Evolutionary conservation across 53 echinoderm and acorn worm genomes (phyloP).

Genomic region (Astropecten irregularis): DNA sequence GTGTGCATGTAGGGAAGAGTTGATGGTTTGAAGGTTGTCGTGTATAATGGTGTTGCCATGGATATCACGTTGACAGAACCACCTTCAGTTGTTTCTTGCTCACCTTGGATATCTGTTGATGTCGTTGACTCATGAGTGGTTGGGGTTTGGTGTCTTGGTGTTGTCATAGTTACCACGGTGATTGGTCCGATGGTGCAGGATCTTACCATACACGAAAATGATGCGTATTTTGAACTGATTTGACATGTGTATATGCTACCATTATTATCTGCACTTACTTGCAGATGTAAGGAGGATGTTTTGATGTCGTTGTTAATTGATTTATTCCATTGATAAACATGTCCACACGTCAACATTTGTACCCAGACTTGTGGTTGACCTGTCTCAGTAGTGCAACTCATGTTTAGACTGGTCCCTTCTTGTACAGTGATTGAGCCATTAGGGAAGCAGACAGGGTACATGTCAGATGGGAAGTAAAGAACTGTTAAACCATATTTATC

Average conservation of each 20-base stretch:
- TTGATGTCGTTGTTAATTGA: too few species aligned
- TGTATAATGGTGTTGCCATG: background rate
- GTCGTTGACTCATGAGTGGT: background rate
- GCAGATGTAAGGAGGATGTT: background rate
- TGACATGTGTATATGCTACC: background rate
- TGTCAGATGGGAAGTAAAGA: constrained; percentile 16
- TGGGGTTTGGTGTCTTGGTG: background rate
- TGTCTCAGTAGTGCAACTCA: constrained; percentile 21
- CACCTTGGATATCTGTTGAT: too few species aligned
- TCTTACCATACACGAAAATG: constrained; percentile 1
- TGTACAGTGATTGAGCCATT: constrained; percentile 22
- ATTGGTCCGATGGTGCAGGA: constrained; percentile 36
- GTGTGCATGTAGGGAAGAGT: too few species aligned
- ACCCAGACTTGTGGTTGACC: background rate
- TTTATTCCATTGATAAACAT: background rate
- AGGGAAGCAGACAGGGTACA: constrained; percentile 36
- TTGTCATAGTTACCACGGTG: background rate
- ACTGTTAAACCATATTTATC: background rate
- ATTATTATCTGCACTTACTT: background rate
- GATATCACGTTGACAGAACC: too few species aligned
- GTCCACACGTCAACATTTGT: background rate
- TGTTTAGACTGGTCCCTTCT: constrained; percentile 16
- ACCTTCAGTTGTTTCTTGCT: too few species aligned
- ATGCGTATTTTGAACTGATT: background rate
- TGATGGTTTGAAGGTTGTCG: too few species aligned